A percentile compares a stretch with the other conserved stretches of the same genome.
These are phyloP conservation scores for Gobionotothen gibberifrons DNA, from an alignment of 2,797 vertebrate species.

Conservation along the genomic window DNA sequence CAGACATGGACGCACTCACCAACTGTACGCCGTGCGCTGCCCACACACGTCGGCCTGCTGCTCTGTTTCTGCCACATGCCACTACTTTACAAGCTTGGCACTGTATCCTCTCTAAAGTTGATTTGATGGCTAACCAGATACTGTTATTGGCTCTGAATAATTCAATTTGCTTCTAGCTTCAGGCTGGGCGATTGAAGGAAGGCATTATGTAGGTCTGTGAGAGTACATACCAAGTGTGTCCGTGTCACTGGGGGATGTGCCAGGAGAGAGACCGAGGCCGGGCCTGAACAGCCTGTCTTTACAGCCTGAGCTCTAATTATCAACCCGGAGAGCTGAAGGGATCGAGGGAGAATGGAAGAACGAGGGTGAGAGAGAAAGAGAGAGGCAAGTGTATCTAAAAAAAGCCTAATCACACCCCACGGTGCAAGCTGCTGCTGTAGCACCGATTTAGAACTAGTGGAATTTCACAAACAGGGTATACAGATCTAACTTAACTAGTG, in stretches of 20 bases:
- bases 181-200: slow-evolving; percentile 2
- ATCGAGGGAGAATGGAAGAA: slow-evolving; percentile 33
- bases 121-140: slow-evolving; percentile 34
- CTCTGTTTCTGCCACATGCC: slow-evolving; percentile 64
- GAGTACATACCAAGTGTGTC: slow-evolving; percentile 33
- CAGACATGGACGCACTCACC: slow-evolving; percentile 31
- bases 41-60: slow-evolving; percentile 55
- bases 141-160: neutral
- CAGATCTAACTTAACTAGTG: slow-evolving; percentile 8
- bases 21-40: slow-evolving; percentile 37
- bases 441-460: slow-evolving; percentile 52
- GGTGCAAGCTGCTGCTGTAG: slow-evolving; percentile 59
- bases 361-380: slow-evolving; percentile 10
- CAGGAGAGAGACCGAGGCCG: slow-evolving; percentile 39
- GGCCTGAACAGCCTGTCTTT: slow-evolving; percentile 41
- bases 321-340: slow-evolving; percentile 46
- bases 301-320: slow-evolving; percentile 69
- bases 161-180: slow-evolving; percentile 15
- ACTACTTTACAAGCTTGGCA: slow-evolving; percentile 51
- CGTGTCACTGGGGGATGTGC: slow-evolving; percentile 42
- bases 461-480: slow-evolving; percentile 56
- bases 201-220: slow-evolving; percentile 25
- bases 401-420: slow-evolving; percentile 65
- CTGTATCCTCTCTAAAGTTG: slow-evolving; percentile 3
- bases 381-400: slow-evolving; percentile 54